A percentile compares a stretch with the other conserved stretches of the same genome.
Conservation (phyloP, 2,113 vertebrate genomes). For the Eubucco bourcierii region DNA sequence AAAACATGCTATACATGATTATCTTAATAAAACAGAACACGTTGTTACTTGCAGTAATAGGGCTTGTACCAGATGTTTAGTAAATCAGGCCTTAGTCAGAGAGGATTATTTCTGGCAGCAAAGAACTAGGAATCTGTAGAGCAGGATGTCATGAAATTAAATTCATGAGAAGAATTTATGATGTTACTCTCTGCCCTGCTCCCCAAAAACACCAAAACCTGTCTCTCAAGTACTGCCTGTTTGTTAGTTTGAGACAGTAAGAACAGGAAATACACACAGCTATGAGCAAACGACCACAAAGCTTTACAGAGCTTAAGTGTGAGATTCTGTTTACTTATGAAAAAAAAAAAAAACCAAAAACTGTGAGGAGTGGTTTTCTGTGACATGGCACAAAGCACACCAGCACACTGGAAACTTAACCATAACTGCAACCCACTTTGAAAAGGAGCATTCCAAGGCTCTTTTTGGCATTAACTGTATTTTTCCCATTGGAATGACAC, state of each 20-base stretch:
- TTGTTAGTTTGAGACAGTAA: conserved; percentile 10
- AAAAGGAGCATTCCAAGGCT: neutral
- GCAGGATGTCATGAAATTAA: conserved; percentile 45
- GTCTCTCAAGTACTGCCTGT: conserved; percentile 49
- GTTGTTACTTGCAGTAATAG: conserved; percentile 52
- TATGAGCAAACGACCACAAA: neutral
- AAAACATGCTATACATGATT: neutral
- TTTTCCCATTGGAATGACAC: neutral
- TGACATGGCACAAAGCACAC: neutral
- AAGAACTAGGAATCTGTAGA: conserved; percentile 34
- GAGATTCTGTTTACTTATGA: neutral
- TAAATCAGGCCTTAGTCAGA: conserved; percentile 58
- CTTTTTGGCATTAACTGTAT: neutral
- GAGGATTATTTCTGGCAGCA: conserved; percentile 65
- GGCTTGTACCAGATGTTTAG: conserved; percentile 65
- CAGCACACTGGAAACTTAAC: neutral
- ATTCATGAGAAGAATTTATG: conserved; percentile 33
- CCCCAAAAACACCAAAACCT: conserved; percentile 46
- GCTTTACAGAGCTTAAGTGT: neutral
- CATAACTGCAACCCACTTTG: neutral
- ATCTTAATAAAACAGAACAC: conserved; percentile 40
- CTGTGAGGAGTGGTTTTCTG: neutral
- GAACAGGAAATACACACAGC: neutral
- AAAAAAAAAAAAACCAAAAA: neutral
- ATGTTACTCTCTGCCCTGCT: neutral